Base-by-base conservation (phyloP, 2,797 vertebrate species). In the Tauraco hartlaubi region DNA sequence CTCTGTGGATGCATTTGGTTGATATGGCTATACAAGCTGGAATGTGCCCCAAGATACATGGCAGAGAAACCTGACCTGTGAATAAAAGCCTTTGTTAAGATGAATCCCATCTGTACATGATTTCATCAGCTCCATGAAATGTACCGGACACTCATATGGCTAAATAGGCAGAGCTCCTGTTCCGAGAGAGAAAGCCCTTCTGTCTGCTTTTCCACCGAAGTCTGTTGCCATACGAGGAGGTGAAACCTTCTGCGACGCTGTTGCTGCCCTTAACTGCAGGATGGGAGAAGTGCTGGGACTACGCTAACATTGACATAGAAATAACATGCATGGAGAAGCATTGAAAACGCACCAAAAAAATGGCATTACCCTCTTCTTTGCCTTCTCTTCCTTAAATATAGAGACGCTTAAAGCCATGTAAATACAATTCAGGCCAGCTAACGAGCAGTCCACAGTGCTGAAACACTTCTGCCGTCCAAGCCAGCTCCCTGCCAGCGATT, bases 401-500 rank as follows among this genome's bases (percentile, higher is more conserved):
- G 74, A 90, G 83, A 82, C 92, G 72, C 74, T 94, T 86, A 67
- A 93, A 94, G 68, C 48, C 63, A 48, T n/a, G 63, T 82, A 95
- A 96, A 85, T 94, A 94, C n/a, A 78, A 73, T 85, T 86, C 44
- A 69, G 78, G 77, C 81, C 74, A 95, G 88, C 71, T 96, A 95
- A 91, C 84, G n/a, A 94, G 94, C 88, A 92, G 91, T 96, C 94
- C 96, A 95, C 85, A 96, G 92, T 94, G 95, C 96, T 96, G 96
- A 97, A 97, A 94, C 81, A 71, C 74, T 96, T 49, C 59, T 61
- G 80, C 64, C 3, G 1, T 90, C 95, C 94, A 96, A 95, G 76
- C 77, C 67, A 94, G 85, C 85, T 95, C 88, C 77, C 62, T 95
- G 96, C 95, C 96, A 97, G 83, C 1, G 0, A 90, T 93, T 95